A percentile compares a stretch with the other conserved stretches of the same genome.
Evolutionary conservation across 2,113 vertebrate species (phyloP).

Genomic region (Nothoprocta perdicaria): DNA sequence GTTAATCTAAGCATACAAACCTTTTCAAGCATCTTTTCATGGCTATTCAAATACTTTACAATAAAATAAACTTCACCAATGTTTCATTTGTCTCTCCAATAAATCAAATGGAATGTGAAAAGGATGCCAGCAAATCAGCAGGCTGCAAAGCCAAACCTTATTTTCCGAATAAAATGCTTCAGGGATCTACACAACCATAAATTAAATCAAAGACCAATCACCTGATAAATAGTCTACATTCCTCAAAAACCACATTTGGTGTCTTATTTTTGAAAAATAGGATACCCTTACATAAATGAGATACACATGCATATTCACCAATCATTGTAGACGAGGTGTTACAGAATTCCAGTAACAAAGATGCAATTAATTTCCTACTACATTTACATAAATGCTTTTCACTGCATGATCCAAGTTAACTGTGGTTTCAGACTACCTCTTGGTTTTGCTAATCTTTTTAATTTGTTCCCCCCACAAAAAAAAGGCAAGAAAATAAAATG

Average conservation of each 20-base stretch:
- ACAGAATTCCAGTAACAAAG: neutral
- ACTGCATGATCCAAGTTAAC: neutral
- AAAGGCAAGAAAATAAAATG: no score
- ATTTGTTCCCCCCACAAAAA: no score
- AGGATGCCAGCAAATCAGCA: neutral
- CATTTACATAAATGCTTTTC: neutral
- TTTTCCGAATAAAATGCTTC: constrained; percentile 27
- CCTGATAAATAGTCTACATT: constrained; percentile 2
- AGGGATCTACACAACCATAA: constrained; percentile 20
- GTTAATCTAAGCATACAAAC: neutral
- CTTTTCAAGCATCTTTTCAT: neutral
- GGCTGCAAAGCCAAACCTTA: neutral
- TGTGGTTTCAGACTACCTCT: neutral
- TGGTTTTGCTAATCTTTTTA: neutral
- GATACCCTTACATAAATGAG: neutral
- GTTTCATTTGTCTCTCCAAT: constrained; percentile 21
- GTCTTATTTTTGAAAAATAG: constrained; percentile 28
- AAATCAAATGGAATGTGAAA: constrained; percentile 2
- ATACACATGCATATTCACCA: neutral
- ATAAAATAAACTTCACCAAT: constrained; percentile 2
- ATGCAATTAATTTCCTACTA: neutral
- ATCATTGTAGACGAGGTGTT: neutral
- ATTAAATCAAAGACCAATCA: neutral
- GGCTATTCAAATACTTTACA: neutral
- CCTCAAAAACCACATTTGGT: neutral